Base-by-base conservation (phyloP, 2,113 vertebrate genomes). In the Kryptolebias marmoratus region DNA sequence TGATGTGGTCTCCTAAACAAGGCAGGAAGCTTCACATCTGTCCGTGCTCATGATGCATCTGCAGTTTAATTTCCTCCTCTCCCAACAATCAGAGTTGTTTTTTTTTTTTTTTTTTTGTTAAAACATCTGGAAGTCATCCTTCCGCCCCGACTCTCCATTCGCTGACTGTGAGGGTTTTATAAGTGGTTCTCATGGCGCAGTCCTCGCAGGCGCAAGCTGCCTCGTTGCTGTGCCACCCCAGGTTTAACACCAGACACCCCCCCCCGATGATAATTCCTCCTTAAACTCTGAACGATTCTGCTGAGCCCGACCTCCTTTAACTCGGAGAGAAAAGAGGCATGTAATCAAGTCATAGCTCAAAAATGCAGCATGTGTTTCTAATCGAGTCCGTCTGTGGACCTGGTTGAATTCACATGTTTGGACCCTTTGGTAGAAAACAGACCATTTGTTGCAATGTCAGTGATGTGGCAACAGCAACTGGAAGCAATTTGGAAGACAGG, bases 361-460 rank as follows among this genome's bases (percentile, higher is more conserved):
- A 93, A 93, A 94, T 93, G 92, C 84, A 86, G 79, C 93, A 93
- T 91, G 91, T 93, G 93, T 89, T 93, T 89, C 88, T 78, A 88
- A 93, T 93, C 87, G 87, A 36, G 52, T 50, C 77, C 76, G 62
- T 87, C 77, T 89, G 89, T 77, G 84, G 87, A 91, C 85, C 85
- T 81, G 83, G 80, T 78, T 79, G 72, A 71, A 82, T 90, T 93
- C 89, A 81, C 84, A 87, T 89, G 89, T 89, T 93, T 89, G 86
- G 89, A 84, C 47, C 87, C 79, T 84, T 84, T 80, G 82, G 69
- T 80, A 85, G 79, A 91, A 90, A 92, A 89, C 71, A 87, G 81
- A 27, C 64, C 75, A 74, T 88, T 90, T 87, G 79, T 86, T 86
- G 80, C 80, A 1, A 73, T 80, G 74, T 81, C 80, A 87, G 77